phyloP scores from a whole-genome alignment of 2,888 invertebrate species.

The Mycalesis mineus region DNA sequence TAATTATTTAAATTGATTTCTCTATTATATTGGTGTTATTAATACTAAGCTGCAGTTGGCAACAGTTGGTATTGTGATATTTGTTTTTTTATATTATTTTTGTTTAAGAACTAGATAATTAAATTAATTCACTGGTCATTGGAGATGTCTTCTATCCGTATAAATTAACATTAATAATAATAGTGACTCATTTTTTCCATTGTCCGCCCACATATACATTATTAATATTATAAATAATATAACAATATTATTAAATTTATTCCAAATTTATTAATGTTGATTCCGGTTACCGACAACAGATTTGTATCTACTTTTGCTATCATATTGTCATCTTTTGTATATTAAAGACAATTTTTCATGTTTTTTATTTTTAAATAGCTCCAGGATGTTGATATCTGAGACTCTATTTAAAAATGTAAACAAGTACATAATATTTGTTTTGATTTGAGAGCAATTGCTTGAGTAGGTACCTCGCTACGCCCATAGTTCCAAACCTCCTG shows the following conservation, averaged over 20 bases:
- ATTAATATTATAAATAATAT: not conserved
- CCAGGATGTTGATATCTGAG: not conserved
- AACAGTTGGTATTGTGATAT: no score
- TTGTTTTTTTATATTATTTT: not conserved
- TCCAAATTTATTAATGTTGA: not conserved
- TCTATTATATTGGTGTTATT: no score
- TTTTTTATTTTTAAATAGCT: not conserved
- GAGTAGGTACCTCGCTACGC: no score
- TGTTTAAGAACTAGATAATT: not conserved
- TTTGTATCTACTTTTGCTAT: not conserved
- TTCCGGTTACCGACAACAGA: not conserved
- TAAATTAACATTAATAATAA: slow-evolving; percentile 1
- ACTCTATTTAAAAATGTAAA: no score
- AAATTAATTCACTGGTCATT: slow-evolving; percentile 1
- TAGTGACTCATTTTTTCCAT: not conserved
- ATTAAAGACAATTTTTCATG: not conserved
- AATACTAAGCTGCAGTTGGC: no score
- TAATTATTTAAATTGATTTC: no score
- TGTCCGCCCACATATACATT: not conserved
- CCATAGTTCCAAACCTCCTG: no score
- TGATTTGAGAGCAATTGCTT: no score
- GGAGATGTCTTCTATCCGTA: not conserved
- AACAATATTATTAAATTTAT: not conserved
- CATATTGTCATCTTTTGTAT: not conserved
- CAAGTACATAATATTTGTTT: no score